Conservation (phyloP, 92 coral and sea anemone genomes). For the Umimayanthus kanabou region DNA sequence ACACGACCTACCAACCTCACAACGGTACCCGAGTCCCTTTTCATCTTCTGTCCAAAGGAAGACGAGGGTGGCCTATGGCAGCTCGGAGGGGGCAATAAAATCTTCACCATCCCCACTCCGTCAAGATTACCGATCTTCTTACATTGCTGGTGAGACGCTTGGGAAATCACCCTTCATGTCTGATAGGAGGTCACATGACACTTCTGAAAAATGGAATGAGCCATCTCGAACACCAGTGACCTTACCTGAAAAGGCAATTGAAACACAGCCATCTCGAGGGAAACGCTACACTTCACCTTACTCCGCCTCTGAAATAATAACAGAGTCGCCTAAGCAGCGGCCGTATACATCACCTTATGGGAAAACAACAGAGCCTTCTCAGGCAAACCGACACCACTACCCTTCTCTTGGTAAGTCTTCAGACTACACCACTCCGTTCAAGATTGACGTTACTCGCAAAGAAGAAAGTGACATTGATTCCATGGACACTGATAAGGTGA, state of each 20-base stretch:
- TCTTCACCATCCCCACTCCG: not conserved
- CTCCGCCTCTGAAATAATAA: not conserved
- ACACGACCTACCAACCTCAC: not conserved
- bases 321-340: not conserved
- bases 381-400: constrained; percentile 9
- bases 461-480: constrained; percentile 81
- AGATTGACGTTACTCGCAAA: constrained; percentile 40
- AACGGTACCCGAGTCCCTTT: constrained; percentile 26
- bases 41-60: constrained; percentile 10
- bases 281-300: constrained; percentile 11
- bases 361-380: constrained; percentile 17
- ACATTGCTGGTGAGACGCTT: not conserved
- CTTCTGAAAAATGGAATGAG: not conserved
- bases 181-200: not conserved
- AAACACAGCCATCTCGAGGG: not conserved
- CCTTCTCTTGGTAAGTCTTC: constrained; percentile 46
- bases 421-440: constrained; percentile 22
- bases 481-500: constrained; percentile 84
- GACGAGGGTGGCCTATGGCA: not conserved
- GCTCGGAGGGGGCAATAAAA: not conserved
- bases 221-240: not conserved
- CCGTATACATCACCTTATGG: not conserved
- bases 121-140: not conserved
- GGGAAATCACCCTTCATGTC: not conserved
- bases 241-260: not conserved